phyloP scores from a whole-genome alignment of 2,888 invertebrate genomes.

The Clepsis dumicolana region DNA sequence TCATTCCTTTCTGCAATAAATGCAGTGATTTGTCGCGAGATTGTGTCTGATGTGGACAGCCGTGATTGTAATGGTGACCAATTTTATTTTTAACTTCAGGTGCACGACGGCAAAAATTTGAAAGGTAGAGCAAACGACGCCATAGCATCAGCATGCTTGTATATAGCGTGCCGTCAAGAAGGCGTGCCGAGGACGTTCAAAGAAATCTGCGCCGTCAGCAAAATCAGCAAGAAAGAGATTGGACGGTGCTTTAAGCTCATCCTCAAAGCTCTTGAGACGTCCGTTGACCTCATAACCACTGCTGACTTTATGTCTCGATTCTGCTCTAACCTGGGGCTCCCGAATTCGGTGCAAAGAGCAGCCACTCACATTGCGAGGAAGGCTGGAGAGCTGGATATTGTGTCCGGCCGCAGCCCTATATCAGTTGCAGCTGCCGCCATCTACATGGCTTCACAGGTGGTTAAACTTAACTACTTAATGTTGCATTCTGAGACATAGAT shows the following conservation, averaged over 20 bases:
- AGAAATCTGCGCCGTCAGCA: conserved; percentile 99
- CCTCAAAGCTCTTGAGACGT: conserved; percentile 97
- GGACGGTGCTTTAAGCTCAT: conserved; percentile 99
- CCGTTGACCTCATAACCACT: conserved; percentile 98
- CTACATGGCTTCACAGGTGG: conserved; percentile 98
- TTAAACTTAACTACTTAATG: too few species aligned
- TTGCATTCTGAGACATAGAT: too few species aligned
- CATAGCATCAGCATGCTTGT: conserved; percentile 99
- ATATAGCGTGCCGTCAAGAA: conserved; percentile 99
- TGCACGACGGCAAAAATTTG: conserved; percentile 97
- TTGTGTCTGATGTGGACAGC: too few species aligned
- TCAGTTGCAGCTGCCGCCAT: conserved; percentile 99
- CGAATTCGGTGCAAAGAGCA: conserved; percentile 95
- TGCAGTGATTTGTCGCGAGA: too few species aligned
- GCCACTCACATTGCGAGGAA: conserved; percentile 98
- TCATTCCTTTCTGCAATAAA: too few species aligned
- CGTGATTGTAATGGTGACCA: too few species aligned
- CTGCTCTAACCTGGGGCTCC: conserved; percentile 96
- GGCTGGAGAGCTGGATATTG: conserved; percentile 98
- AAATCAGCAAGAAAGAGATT: conserved; percentile 99
- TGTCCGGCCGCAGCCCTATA: conserved; percentile 98
- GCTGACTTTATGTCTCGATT: conserved; percentile 99
- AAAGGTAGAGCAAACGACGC: conserved; percentile 99
- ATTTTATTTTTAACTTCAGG: conserved; percentile 73
- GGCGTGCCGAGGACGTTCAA: conserved; percentile 99